These are phyloP conservation scores for Mesoligia furuncula DNA, from an alignment of 2,888 invertebrate species.

Conservation along the genomic window DNA sequence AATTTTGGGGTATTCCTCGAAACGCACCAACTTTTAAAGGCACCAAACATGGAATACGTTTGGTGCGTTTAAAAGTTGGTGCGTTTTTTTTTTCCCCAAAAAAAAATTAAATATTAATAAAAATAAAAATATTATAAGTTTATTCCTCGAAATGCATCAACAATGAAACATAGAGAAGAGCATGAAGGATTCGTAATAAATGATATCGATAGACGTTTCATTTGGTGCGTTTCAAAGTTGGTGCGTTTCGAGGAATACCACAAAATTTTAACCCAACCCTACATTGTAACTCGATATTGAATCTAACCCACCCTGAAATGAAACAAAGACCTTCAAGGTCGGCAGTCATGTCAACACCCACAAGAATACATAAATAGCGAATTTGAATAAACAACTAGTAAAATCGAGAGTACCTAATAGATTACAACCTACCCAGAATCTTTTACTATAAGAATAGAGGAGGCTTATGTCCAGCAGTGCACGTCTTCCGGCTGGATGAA, in stretches of 20 bases:
- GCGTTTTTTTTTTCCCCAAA: too few relatives aligned
- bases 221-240: too few relatives aligned
- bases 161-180: too few relatives aligned
- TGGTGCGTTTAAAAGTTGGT: too few relatives aligned
- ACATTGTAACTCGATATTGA: conserved; percentile 15
- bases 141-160: too few relatives aligned
- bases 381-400: conserved; percentile 31
- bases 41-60: too few relatives aligned
- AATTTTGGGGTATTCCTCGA: not conserved
- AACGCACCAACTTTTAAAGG: too few relatives aligned
- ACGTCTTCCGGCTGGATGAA: not conserved
- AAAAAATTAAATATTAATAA: too few relatives aligned
- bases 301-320: conserved; percentile 2
- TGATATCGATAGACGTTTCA: too few relatives aligned
- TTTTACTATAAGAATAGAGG: not conserved
- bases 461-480: not conserved
- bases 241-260: too few relatives aligned
- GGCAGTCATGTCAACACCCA: conserved; percentile 36
- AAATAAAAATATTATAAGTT: too few relatives aligned
- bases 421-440: not conserved
- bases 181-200: too few relatives aligned
- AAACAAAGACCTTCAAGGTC: conserved; percentile 38
- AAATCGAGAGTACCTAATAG: conserved; percentile 29
- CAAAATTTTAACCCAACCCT: not conserved
- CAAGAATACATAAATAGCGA: conserved; percentile 22